phyloP scores from a whole-genome alignment of 2,888 invertebrate species.

The Drosophila mayaguana region DNA sequence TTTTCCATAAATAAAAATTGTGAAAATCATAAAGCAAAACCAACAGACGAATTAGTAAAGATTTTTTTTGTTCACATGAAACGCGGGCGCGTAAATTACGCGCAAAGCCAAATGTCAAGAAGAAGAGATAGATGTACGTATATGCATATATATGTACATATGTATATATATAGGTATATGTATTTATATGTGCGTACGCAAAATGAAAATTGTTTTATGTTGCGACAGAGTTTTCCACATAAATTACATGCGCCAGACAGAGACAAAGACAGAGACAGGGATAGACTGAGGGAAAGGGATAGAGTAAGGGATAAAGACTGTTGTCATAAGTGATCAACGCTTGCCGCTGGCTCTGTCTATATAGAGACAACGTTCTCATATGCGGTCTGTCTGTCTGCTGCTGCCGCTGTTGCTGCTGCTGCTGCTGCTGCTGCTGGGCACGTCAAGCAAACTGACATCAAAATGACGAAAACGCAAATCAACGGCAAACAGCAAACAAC shows the following conservation, averaged over 20 bases:
- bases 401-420: constrained; percentile 20
- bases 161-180: no score
- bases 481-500: constrained; percentile 72
- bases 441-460: constrained; percentile 78
- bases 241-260: constrained; percentile 60
- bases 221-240: constrained; percentile 70
- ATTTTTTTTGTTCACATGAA: constrained; percentile 74
- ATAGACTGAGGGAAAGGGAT: constrained; percentile 3
- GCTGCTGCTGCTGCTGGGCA: constrained; percentile 39
- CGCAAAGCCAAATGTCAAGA: constrained; percentile 47
- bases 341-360: constrained; percentile 58
- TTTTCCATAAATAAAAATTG: constrained; percentile 80
- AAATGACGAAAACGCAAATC: constrained; percentile 81
- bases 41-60: constrained; percentile 76
- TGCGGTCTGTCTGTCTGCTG: constrained; percentile 21
- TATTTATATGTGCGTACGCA: constrained; percentile 11
- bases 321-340: constrained; percentile 80
- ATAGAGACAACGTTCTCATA: constrained; percentile 17
- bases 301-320: constrained; percentile 38
- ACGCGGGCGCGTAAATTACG: constrained; percentile 74
- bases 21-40: constrained; percentile 55
- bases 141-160: neutral
- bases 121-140: constrained; percentile 1
- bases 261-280: constrained; percentile 1
- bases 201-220: constrained; percentile 79